Evolutionary conservation across 2,888 invertebrate genomes (phyloP), one percentile per base, ranked within the genome.

Genomic region (Encarsia formosa): DNA sequence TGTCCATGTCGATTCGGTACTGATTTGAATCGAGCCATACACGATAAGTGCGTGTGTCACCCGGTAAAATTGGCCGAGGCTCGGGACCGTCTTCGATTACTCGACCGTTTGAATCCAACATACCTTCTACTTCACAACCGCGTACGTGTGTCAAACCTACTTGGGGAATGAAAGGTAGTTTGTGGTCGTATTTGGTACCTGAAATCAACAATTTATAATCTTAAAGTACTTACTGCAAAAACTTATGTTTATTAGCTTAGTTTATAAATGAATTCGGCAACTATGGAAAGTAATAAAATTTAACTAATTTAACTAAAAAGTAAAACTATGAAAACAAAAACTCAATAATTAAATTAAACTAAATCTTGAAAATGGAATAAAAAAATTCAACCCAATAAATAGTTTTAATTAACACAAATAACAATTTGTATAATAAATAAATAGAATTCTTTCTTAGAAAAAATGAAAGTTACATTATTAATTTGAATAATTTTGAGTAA

Each of bases 51-150:
- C 98, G 81, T 20, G 86, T 83, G 65, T 96, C 95, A 0, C 96
- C 97, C 0, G 87, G 84, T 23, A 97, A 73, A 57, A 85, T 81
- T 0, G 95, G 96, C 58, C 88, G 83, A 0, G 92, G 92, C 66
- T 92, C 93, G 0, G 92, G 91, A 0, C 92, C 91, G 73, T 99
- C 99, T 72, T 99, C 99, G 49, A 99, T 94, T 4, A 99, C 91
- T 57, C 92, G 80, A 0, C 98, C 99, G 52, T 92, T 90, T 8
- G 87, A 88, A 70, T 98, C 98, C 44, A 99, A 75, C 92, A 99
- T 91, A 2, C 99, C 98, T 74, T 99, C 98, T 24, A 99, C 87
- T 76, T 99, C 99, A 75, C 99, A 99, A 0, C 99, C 99, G 16
- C 99, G 81, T 0, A 99, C 95, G 67, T 86, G 90, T 0, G 86